Evolutionary conservation across 1,140 invertebrate genomes (phyloP), one percentile per base, ranked within the genome.

Genomic region (Zaprionus taronus): DNA sequence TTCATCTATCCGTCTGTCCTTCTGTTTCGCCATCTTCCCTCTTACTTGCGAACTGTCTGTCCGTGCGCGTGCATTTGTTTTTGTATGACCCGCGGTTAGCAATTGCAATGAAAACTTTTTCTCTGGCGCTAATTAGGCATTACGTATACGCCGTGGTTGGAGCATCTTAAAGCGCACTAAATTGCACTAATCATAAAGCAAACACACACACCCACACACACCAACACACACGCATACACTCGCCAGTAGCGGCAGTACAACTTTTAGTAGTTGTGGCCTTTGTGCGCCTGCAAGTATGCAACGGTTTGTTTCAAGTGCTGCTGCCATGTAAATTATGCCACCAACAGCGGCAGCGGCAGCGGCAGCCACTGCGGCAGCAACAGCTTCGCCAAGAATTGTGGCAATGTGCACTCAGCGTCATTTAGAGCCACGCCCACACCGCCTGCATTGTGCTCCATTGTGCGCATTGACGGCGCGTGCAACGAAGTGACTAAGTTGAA

Each of bases 321-420:
- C 71, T 56, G 61, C 77, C 44, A 84, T 82, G 76, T 86, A 82
- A 85, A 86, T 82, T 86, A 85, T 86, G 83, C 83, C 79, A 85
- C 64, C 79, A 66, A 38, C 66, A 61, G 34, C 65, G 62, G 24
- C 66, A 58, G 24, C 55, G 44, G 14, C 38, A 58, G 12, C 51
- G 47, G 15, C 20, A 47, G 12, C 68, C 24, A 17, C 26, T 22
- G 22, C 60, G 5, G n/a, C 63, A 28, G 31, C 72, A 80, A 64
- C 56, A 69, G 69, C 41, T 17, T 17, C 41, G 81, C 74, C 66
- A 84, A 81, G 82, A 84, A 84, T 81, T 84, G 82, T 84, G 82
- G 82, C 78, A 84, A 81, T 84, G 82, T 84, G 82, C 78, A 84
- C 81, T 84, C 82, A 85, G 79, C 78, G 80, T 85, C 82, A 85